Base-by-base conservation (phyloP, 2,113 vertebrate genomes). In the Paraplagusia blochii region DNA sequence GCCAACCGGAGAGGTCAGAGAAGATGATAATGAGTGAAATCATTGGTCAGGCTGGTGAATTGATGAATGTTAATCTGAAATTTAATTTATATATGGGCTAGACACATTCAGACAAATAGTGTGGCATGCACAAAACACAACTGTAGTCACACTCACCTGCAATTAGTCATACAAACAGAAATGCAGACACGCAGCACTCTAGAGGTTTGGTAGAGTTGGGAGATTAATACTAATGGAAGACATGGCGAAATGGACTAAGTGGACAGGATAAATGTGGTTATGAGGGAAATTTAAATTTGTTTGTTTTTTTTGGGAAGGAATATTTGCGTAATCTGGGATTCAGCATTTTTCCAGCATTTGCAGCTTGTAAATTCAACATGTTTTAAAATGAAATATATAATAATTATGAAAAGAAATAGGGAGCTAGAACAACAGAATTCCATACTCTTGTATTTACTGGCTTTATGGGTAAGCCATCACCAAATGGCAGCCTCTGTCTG, bases 191-290 rank as follows among this genome's bases (percentile, higher is more conserved):
- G 59, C 44, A 8, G 53, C 52, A 17, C 72, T 78, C 69, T 45
- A 40, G 77, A 59, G 80, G 66, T 64, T 3, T 6, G 18, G 49
- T 7, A 82, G 77, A 87, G 83, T 85, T 85, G 85, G 83, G 81
- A 76, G 68, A 53, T 55, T 69, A 70, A 60, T 72, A 69, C 73
- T 84, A 82, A 85, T 82, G 81, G 79, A 70, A 82, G 74, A 79
- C 65, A 15, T 11, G 52, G 75, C 83, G 80, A 87, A 87, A 82
- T 75, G 72, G 69, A 58, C 71, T 83, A 76, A 81, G 78, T 82
- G 77, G 76, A 76, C 55, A 45, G 75, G 53, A 81, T 79, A 75
- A 78, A 83, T 58, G 64, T 29, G 12, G 74, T 81, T 83, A 66
- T 79, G 72, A 77, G 47, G 75, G 80, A 81, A 80, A 83, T 77